A percentile compares a stretch with the other conserved stretches of the same genome.
Evolutionary conservation across 2,888 invertebrate genomes (phyloP).

Genomic region (Pyrgus malvae): DNA sequence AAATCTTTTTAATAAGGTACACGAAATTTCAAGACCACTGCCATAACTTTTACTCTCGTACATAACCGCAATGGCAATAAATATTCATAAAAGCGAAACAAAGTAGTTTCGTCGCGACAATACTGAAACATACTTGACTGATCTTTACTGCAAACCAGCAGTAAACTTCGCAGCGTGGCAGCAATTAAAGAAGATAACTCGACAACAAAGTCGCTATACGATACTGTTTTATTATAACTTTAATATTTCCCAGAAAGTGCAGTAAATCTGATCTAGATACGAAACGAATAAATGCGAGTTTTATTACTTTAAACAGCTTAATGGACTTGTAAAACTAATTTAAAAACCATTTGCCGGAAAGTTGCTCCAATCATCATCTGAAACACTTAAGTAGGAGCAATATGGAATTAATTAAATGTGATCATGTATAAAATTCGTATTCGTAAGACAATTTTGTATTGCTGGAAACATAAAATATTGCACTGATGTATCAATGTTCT

Average conservation of each 20-base stretch:
- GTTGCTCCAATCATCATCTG: too few relatives aligned
- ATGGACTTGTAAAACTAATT: constrained; percentile 42
- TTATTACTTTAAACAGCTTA: constrained; percentile 24
- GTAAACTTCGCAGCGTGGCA: constrained; percentile 21
- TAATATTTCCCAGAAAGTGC: constrained; percentile 17
- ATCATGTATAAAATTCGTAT: too few relatives aligned
- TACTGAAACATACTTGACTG: constrained; percentile 16
- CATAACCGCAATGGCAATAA: too few relatives aligned
- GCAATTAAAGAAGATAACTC: constrained; percentile 20
- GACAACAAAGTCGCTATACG: constrained; percentile 11
- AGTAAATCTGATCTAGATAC: neutral
- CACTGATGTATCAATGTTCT: too few relatives aligned
- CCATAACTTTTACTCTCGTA: too few relatives aligned
- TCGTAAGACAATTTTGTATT: too few relatives aligned
- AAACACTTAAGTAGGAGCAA: too few relatives aligned
- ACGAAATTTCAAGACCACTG: too few relatives aligned
- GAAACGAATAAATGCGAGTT: constrained; percentile 2
- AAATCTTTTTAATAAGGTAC: too few relatives aligned
- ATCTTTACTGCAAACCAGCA: constrained; percentile 13
- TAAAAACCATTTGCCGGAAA: constrained; percentile 33
- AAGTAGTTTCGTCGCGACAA: constrained; percentile 8
- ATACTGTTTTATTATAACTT: constrained; percentile 4
- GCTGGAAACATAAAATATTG: too few relatives aligned
- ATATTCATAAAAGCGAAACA: too few relatives aligned
- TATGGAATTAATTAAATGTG: too few relatives aligned